Evolutionary conservation across 2,113 vertebrate genomes (phyloP), one percentile per base, ranked within the genome.

Genomic region (Larimichthys polyactis): DNA sequence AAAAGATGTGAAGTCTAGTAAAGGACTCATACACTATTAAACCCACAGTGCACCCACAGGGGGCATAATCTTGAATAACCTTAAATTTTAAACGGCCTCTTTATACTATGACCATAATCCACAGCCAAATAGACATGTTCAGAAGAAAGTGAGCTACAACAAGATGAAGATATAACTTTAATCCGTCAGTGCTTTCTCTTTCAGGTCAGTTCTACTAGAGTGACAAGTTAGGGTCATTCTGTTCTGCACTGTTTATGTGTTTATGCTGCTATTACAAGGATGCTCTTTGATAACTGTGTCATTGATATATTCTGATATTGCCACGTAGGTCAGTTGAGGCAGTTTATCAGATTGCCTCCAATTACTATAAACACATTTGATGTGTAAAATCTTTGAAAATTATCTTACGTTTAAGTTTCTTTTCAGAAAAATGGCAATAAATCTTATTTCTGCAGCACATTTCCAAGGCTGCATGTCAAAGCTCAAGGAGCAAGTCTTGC

Each of bases 31-130:
- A 82, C 44, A 36, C 64, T 82, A 55, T 83, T 81, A 88, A 82
- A 88, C 63, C 82, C 78, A 83, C 65, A 81, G 79, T 83, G 71
- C 71, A 81, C 79, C 85, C 89, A 87, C 82, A 88, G 84, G 82
- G 73, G 72, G 73, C 78, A 91, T 90, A 79, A 86, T 89, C 75
- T 82, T 85, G 86, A 86, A 90, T 79, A 79, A 88, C 85, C 78
- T 54, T 1, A 32, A 58, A 71, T 87, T 62, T 70, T 85, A 72
- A 87, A 88, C 16, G 85, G 83, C 17, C 81, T 71, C 64, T 84
- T 90, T 80, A 73, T 36, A 79, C 82, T 48, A 57, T 52, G 81
- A 73, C 52, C 75, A 74, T 90, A 75, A 90, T 83, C 75, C 67
- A 62, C 52, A 60, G 74, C 59, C 49, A 84, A 71, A 76, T 66